Base-by-base conservation (phyloP, 1,140 invertebrate genomes). In the Heliconius nattereri region DNA sequence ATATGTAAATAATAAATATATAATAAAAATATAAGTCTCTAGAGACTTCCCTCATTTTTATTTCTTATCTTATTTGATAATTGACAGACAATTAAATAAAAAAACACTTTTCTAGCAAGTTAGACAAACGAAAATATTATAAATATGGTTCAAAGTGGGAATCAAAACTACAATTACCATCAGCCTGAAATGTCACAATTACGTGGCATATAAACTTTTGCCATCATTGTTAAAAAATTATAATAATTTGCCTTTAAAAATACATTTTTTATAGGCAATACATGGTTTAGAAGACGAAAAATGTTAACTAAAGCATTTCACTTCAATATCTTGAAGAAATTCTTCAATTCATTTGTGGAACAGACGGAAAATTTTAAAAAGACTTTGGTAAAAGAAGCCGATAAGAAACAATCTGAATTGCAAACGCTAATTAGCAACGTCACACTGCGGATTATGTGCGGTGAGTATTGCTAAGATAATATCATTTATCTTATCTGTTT, bases 271-370 rank as follows among this genome's bases (percentile, higher is more conserved):
- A 45, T 16, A 79, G 78, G 78, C 7, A 35, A 35, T n/a, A 75
- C 54, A 79, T 79, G 78, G 78, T 29, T 54, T 3, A 29, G 71
- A 23, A 60, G 73, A 1, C 75, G 78, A 20, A 79, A 79, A 57
- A 70, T 79, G 29, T n/a, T 79, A 37, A 79, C 78, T 40, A 79
- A 75, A 71, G 57, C 78, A 35, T 79, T 79, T 29, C 78, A 79
- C 52, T 79, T 75, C 20, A 75, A 79, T 19, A 76, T 79, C 19
- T 54, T 79, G 6, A 75, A 75, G 49, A 79, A 79, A 29, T 79
- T 71, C 32, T 54, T 75, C 20, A 45, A 54, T 7, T 72, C 73
- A 2, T 79, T 75, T 35, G 49, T 71, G 7, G 54, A 75, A 26
- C 40, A 71, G 3, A 37, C 73, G 5, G n/a, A 75, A n/a, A 26